Evolutionary conservation across 2,888 invertebrate species (phyloP).

Genomic region (Pterostichus madidus): DNA sequence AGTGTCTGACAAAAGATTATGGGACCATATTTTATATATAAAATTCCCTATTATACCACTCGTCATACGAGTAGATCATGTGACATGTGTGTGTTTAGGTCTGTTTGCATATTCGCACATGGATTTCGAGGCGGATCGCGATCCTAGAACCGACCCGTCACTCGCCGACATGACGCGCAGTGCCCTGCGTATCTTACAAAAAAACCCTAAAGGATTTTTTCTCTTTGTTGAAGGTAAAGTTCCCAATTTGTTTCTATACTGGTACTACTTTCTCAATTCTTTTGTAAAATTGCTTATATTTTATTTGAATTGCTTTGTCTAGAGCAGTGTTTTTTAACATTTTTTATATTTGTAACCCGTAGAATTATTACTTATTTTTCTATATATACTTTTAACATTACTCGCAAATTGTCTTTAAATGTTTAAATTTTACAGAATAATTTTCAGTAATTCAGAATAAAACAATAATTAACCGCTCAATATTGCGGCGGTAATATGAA

Average conservation of each 20-base stretch:
- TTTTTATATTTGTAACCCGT: not conserved
- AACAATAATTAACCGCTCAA: no score
- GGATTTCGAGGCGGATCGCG: conserved; percentile 79
- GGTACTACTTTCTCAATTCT: no score
- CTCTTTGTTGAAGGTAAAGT: conserved; percentile 78
- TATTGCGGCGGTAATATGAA: no score
- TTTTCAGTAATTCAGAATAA: no score
- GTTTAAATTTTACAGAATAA: no score
- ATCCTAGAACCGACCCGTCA: conserved; percentile 78
- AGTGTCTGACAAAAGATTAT: no score
- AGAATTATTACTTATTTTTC: not conserved
- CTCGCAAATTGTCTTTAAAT: no score
- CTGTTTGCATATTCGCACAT: conserved; percentile 79
- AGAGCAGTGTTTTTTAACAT: not conserved
- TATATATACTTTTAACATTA: not conserved
- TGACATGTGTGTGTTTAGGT: conserved; percentile 72
- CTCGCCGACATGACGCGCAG: conserved; percentile 79
- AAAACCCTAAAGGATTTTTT: conserved; percentile 78
- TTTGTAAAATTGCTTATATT: no score
- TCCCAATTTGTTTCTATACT: no score
- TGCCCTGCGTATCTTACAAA: conserved; percentile 77
- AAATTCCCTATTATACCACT: no score
- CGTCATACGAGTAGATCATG: not conserved
- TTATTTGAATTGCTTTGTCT: no score
- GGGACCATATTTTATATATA: no score